Evolutionary conservation across 2,888 invertebrate genomes (phyloP).

Genomic region (Hirtodrosophila trivittata): DNA sequence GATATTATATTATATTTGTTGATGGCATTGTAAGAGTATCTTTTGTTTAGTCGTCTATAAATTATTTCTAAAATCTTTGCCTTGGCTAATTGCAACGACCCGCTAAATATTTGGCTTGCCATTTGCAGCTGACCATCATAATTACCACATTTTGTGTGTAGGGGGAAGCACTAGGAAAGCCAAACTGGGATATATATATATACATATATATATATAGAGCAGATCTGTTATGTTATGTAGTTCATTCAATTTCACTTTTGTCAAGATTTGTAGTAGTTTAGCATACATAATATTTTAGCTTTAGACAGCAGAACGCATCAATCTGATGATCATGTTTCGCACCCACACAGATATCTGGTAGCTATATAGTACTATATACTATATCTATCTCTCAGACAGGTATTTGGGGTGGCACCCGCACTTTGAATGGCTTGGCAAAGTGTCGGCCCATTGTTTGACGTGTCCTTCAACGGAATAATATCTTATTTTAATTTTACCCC

Average conservation of each 20-base stretch:
- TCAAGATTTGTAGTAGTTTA: too few relatives aligned
- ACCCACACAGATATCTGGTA: too few relatives aligned
- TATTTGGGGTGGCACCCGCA: conserved; percentile 39
- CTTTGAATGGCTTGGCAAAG: conserved; percentile 34
- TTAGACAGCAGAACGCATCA: too few relatives aligned
- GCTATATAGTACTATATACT: too few relatives aligned
- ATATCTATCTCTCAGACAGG: too few relatives aligned
- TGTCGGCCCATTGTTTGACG: conserved; percentile 54
- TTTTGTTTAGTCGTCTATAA: conserved; percentile 52
- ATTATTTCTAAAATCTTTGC: conserved; percentile 57
- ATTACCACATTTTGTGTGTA: conserved; percentile 28
- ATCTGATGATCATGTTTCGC: conserved; percentile 52
- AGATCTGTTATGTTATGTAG: too few relatives aligned
- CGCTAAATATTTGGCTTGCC: conserved; percentile 48
- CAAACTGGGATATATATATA: too few relatives aligned
- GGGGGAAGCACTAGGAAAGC: background rate
- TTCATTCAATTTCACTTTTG: too few relatives aligned
- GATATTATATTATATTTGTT: too few relatives aligned
- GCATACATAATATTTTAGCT: too few relatives aligned
- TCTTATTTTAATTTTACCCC: conserved; percentile 49
- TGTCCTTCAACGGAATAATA: conserved; percentile 73
- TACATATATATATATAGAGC: too few relatives aligned
- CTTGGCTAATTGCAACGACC: conserved; percentile 59
- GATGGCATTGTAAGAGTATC: conserved; percentile 39
- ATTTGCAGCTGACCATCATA: conserved; percentile 55